phyloP scores from a whole-genome alignment of 2,888 invertebrate species.

The Chloroclystis v-ata region DNA sequence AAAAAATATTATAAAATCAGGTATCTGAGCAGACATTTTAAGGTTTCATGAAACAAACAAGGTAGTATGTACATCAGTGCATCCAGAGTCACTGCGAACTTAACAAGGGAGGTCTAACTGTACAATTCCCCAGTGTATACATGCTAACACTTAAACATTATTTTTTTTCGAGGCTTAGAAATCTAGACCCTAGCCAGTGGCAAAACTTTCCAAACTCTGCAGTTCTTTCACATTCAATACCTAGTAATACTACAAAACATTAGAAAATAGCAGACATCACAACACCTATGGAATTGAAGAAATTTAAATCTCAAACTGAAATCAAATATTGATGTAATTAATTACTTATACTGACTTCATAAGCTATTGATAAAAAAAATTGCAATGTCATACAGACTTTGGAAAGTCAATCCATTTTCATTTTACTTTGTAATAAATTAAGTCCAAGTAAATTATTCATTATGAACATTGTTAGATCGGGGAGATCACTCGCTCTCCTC shows the following conservation, averaged over 20 bases:
- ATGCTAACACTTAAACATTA: slow-evolving; percentile 77
- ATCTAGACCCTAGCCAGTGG: slow-evolving; percentile 71
- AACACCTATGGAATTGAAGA: slow-evolving; percentile 44
- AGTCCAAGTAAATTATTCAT: slow-evolving; percentile 77
- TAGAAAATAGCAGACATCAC: slow-evolving; percentile 50
- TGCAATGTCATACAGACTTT: slow-evolving; percentile 61
- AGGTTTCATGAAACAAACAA: slow-evolving; percentile 67
- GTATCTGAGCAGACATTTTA: slow-evolving; percentile 52
- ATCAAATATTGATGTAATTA: slow-evolving; percentile 41
- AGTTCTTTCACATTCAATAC: slow-evolving; percentile 49
- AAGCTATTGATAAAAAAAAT: slow-evolving; percentile 34
- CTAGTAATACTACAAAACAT: slow-evolving; percentile 51
- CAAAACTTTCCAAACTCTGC: slow-evolving; percentile 76
- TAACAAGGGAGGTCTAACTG: slow-evolving; percentile 78
- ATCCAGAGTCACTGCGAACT: slow-evolving; percentile 76
- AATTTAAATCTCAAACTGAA: slow-evolving; percentile 56
- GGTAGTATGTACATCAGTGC: slow-evolving; percentile 59
- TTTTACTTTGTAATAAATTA: slow-evolving; percentile 78
- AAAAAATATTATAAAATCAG: slow-evolving; percentile 43
- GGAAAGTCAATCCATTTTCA: slow-evolving; percentile 67
- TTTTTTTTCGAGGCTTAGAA: slow-evolving; percentile 72
- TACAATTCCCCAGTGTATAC: slow-evolving; percentile 77
- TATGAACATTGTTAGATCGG: slow-evolving; percentile 71
- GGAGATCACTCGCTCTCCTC: slow-evolving; percentile 82
- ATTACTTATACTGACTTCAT: slow-evolving; percentile 31